Evolutionary conservation across 2,797 vertebrate genomes (phyloP).

Genomic region (Peromyscus nudipes): DNA sequence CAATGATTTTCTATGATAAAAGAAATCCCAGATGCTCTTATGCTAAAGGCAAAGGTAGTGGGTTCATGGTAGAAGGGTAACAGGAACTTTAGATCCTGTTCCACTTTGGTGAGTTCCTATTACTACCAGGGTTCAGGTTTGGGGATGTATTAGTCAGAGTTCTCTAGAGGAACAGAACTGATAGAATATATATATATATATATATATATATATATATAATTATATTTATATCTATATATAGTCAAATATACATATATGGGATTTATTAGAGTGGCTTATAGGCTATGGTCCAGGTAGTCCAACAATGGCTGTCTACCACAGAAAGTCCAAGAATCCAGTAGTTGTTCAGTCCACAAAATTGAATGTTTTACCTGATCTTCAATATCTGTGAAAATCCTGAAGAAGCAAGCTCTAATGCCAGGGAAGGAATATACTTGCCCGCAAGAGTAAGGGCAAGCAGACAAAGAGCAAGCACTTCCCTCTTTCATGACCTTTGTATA

Average conservation of each 20-base stretch:
- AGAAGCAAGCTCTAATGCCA: not conserved
- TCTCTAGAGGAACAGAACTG: not conserved
- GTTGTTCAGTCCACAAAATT: not conserved
- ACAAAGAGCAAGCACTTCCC: not conserved
- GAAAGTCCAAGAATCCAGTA: not conserved
- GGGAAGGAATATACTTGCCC: not conserved
- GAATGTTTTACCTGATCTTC: not conserved
- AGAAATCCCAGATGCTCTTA: not conserved
- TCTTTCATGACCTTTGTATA: not conserved
- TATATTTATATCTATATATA: not conserved
- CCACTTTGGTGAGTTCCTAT: not conserved
- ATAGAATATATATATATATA: not conserved
- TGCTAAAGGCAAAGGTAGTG: rapidly evolving
- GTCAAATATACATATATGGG: not conserved
- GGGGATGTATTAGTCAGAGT: not conserved
- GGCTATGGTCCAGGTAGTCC: not conserved
- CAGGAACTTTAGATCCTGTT: not conserved
- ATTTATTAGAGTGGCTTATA: not conserved
- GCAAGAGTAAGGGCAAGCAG: not conserved
- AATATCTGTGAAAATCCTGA: not conserved
- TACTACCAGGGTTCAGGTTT: not conserved
- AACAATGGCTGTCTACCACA: not conserved
- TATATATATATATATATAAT: not conserved
- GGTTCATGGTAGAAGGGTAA: not conserved
- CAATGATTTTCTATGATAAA: not conserved